These are phyloP conservation scores for Dryadula phaetusa DNA, from an alignment of 2,888 invertebrate genomes.

Conservation along the genomic window DNA sequence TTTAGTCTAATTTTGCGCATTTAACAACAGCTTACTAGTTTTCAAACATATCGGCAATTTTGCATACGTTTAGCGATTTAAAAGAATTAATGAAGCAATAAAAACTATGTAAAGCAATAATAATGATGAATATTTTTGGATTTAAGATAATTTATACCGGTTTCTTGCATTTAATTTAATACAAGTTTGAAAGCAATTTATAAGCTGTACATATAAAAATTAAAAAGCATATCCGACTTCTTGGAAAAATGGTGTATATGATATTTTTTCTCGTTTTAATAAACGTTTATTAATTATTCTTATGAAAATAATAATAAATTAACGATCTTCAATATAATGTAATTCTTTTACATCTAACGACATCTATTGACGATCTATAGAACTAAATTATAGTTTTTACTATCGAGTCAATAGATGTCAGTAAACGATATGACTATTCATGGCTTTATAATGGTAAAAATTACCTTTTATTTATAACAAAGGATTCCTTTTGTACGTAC, in stretches of 20 bases:
- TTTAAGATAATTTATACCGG: slow-evolving; percentile 8
- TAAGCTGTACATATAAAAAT: not conserved
- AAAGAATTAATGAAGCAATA: slow-evolving; percentile 13
- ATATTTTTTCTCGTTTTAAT: not conserved
- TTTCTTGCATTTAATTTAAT: slow-evolving; percentile 10
- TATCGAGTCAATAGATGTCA: slow-evolving; percentile 62
- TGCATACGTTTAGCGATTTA: not conserved
- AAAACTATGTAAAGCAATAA: slow-evolving; percentile 11
- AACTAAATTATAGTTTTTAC: slow-evolving; percentile 55
- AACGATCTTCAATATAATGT: not conserved
- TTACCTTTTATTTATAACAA: slow-evolving; percentile 19
- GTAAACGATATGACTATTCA: slow-evolving; percentile 27
- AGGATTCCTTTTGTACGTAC: slow-evolving; percentile 55
- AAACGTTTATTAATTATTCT: not conserved
- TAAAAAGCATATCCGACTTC: not conserved
- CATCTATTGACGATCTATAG: slow-evolving; percentile 56
- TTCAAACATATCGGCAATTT: not conserved
- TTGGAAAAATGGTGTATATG: not conserved
- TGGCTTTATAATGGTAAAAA: not conserved
- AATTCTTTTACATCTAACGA: slow-evolving; percentile 47
- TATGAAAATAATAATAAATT: not conserved
- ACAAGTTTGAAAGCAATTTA: not conserved
- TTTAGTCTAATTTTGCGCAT: not conserved
- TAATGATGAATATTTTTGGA: slow-evolving; percentile 1
- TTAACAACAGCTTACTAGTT: not conserved